Evolutionary conservation across 2,113 vertebrate species (phyloP), one percentile per base, ranked within the genome.

Genomic region (Fukomys damarensis): DNA sequence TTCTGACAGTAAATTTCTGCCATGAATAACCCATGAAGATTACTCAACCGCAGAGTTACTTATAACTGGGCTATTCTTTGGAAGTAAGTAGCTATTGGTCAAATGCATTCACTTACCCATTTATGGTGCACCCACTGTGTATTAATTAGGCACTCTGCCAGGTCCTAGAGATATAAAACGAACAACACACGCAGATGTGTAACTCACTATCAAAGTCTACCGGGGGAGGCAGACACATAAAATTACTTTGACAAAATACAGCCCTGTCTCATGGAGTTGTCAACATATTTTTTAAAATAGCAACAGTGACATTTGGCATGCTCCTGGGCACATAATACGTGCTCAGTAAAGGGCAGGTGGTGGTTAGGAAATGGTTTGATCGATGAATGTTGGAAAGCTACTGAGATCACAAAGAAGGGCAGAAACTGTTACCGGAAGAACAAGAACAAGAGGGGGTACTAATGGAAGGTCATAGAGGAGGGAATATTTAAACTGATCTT

Each of bases 131-230:
- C 19, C 91, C 59, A 74, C 35, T 93, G 77, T 61, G 58, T 86
- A 58, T 92, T 94, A 65, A 91, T 96, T 95, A 88, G 85, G 65
- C 56, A 79, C 11, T 68, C 65, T 65, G 79, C 86, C 88, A 93
- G 56, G n/a, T 94, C 76, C 49, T 80, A 46, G 86, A 65, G 38
- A 59, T 46, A 56, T 9, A 49, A 84, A 87, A 66, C 26, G 70
- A 93, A 32, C 11, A 84, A 66, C 61, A 86, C 30, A 74, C 22
- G 77, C 43, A 86, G 76, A 89, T 89, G 49, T 79, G 59, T 41
- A 63, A 82, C 46, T 30, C 54, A 65, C 90, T 38, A 13, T 89
- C 74, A 56, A 58, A 77, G 46, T 65, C 96, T 85, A 49, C 81
- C 35, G 24, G 58, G 58, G 63, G 58, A 92, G 32, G 38, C 22